phyloP scores from a whole-genome alignment of 2,113 vertebrate species.

The Candoia aspera region DNA sequence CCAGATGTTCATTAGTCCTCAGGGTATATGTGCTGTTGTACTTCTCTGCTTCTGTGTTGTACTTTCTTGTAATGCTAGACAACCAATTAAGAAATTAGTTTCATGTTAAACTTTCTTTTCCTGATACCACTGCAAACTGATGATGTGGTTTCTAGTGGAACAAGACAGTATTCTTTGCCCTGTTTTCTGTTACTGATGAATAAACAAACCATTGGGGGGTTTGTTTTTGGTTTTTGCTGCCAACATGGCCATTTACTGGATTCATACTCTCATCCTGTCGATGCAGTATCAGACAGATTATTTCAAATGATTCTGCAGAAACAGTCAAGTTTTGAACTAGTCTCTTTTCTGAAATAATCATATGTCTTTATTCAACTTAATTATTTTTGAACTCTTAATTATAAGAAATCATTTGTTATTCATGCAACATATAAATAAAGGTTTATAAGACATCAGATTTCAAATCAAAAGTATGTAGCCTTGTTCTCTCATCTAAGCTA shows the following conservation, averaged over 20 bases:
- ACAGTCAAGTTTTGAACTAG: conserved; percentile 41
- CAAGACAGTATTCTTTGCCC: conserved; percentile 72
- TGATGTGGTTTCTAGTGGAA: conserved; percentile 70
- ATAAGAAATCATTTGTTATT: conserved; percentile 31
- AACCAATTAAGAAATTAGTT: conserved; percentile 70
- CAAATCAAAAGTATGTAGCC: conserved; percentile 10
- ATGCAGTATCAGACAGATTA: conserved; percentile 42
- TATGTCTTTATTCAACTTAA: conserved; percentile 6
- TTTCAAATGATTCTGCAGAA: conserved; percentile 56
- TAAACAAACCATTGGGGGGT: conserved; percentile 38
- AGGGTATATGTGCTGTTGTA: conserved; percentile 61
- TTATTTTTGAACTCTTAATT: conserved; percentile 53
- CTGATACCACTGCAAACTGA: conserved; percentile 59
- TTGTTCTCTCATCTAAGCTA: not conserved
- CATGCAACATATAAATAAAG: conserved; percentile 28
- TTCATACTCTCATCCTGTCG: conserved; percentile 35
- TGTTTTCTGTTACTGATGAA: conserved; percentile 62
- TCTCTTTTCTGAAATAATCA: conserved; percentile 45
- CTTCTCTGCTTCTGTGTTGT: conserved; percentile 65
- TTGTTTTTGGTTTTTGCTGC: not conserved
- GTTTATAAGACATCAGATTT: not conserved
- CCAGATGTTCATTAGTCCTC: conserved; percentile 73
- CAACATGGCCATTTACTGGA: conserved; percentile 36
- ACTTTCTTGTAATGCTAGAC: conserved; percentile 66
- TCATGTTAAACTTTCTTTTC: conserved; percentile 70